Conservation (phyloP, 2,888 invertebrate genomes). For the Drosophila longiperda region DNA sequence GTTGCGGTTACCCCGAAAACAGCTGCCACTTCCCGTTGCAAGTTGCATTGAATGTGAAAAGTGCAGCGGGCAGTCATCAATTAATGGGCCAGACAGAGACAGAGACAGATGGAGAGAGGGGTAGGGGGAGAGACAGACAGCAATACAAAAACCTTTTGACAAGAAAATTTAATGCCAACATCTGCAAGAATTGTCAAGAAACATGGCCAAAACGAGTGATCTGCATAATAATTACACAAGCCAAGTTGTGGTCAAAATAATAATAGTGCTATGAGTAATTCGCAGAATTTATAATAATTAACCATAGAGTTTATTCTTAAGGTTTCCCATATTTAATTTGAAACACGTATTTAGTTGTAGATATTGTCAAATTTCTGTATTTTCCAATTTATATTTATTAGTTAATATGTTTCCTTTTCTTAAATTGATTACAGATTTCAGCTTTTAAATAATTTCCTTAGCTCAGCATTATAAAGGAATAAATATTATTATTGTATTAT, state of each 20-base stretch:
- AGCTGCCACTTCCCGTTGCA: constrained; percentile 45
- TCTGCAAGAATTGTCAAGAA: constrained; percentile 57
- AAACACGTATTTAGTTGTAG: not conserved
- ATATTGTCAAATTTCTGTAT: not conserved
- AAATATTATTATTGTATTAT: not conserved
- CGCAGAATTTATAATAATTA: not conserved
- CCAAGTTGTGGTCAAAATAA: constrained; percentile 6
- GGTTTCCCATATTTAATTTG: not conserved
- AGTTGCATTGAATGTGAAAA: constrained; percentile 20
- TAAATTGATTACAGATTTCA: no score
- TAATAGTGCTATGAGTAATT: not conserved
- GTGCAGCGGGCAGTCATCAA: constrained; percentile 30
- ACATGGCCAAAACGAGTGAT: constrained; percentile 22
- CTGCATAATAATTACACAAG: constrained; percentile 41
- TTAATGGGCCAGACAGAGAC: constrained; percentile 1
- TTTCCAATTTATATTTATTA: not conserved
- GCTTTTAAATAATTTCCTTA: not conserved
- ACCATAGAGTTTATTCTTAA: not conserved
- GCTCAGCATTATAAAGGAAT: not conserved
- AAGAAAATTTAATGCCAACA: constrained; percentile 51
- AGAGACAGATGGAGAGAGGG: not conserved
- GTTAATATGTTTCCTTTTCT: not conserved
- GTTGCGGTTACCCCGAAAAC: constrained; percentile 53
- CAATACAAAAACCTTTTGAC: constrained; percentile 27
- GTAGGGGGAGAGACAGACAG: not conserved